A percentile compares a stretch with the other conserved stretches of the same genome.
phyloP scores from a whole-genome alignment of 2,888 invertebrate genomes.

The Drosophila putrida region DNA sequence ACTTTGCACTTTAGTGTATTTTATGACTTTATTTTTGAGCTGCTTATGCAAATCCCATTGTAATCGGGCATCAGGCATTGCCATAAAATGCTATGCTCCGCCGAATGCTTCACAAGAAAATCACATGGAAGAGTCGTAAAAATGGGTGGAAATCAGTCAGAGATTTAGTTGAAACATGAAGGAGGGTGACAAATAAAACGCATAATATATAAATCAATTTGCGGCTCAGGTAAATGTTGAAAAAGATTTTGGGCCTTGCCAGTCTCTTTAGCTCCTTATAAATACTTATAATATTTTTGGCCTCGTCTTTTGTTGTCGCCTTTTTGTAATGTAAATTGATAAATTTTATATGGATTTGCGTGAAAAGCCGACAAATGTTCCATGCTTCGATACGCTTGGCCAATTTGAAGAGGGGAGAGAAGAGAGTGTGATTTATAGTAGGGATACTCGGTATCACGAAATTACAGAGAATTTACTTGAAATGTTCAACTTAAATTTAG shows the following conservation, averaged over 20 bases:
- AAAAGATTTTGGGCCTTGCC: conserved; percentile 35
- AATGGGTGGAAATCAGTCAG: conserved; percentile 3
- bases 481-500: too few species aligned
- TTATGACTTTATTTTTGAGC: conserved; percentile 62
- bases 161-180: too few species aligned
- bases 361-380: conserved; percentile 11
- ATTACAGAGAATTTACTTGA: too few species aligned
- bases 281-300: conserved; percentile 44
- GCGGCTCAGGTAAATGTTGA: conserved; percentile 59
- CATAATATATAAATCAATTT: conserved; percentile 70
- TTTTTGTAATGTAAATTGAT: conserved; percentile 65
- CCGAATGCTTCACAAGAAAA: too few species aligned
- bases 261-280: conserved; percentile 41
- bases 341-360: conserved; percentile 31
- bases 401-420: too few species aligned
- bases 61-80: conserved; percentile 60
- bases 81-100: conserved; percentile 41
- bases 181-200: conserved; percentile 7
- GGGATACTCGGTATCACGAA: too few species aligned
- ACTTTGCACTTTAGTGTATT: conserved; percentile 69
- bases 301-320: conserved; percentile 56
- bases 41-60: conserved; percentile 76
- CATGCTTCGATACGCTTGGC: neutral
- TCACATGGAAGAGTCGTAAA: conserved; percentile 32
- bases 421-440: neutral